Evolutionary conservation across 1,140 invertebrate genomes (phyloP).

Genomic region (Proales similis): DNA sequence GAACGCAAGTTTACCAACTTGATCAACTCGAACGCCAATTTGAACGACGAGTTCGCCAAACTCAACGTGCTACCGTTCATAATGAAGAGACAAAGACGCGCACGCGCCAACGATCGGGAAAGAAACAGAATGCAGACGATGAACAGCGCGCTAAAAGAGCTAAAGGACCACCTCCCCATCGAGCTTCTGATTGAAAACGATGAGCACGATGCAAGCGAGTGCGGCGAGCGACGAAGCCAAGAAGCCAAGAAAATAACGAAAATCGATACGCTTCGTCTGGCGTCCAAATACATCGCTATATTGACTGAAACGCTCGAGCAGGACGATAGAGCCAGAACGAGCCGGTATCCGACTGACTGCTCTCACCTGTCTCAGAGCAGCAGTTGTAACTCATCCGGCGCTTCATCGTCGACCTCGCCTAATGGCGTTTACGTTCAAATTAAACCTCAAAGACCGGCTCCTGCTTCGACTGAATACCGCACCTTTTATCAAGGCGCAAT

Average conservation of each 20-base stretch:
- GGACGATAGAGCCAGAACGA: no score
- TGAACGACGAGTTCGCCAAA: conserved; percentile 29
- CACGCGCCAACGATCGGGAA: conserved; percentile 32
- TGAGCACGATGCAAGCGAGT: conserved; percentile 1
- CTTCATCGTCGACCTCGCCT: no score
- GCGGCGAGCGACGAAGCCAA: background rate
- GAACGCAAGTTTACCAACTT: conserved; percentile 21
- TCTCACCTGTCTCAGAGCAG: background rate
- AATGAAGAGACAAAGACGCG: conserved; percentile 23
- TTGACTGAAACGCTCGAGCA: conserved; percentile 21
- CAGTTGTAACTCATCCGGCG: conserved; percentile 2
- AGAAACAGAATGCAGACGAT: conserved; percentile 25
- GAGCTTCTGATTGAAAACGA: conserved; percentile 18
- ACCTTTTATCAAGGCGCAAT: no score
- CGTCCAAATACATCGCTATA: conserved; percentile 14
- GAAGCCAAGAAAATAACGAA: conserved; percentile 30
- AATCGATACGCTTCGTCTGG: conserved; percentile 19
- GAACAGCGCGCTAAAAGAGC: conserved; percentile 7
- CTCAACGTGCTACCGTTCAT: conserved; percentile 32
- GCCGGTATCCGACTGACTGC: background rate
- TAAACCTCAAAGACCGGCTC: background rate
- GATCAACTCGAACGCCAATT: conserved; percentile 1
- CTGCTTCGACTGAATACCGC: no score
- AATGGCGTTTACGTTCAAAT: no score
- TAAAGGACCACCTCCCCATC: conserved; percentile 12